Base-by-base conservation (phyloP, 2,888 invertebrate species). In the Yponomeuta plumbellus region DNA sequence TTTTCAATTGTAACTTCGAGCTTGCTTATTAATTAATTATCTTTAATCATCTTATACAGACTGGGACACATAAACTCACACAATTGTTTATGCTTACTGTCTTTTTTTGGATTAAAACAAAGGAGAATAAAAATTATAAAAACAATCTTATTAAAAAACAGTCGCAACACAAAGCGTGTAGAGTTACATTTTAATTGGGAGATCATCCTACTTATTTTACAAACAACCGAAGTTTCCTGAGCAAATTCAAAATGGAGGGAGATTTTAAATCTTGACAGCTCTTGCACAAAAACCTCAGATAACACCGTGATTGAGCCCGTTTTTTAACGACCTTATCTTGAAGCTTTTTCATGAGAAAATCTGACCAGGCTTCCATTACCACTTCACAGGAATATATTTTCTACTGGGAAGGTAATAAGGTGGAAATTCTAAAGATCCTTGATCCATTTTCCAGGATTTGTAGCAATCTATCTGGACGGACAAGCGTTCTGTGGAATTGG, bases 401-500 rank as follows among this genome's bases (percentile, higher is more conserved):
- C 70, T 80, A 73, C 2, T 3, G 0, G 0, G 0, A 1, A 2
- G 0, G 1, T 0, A 0, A 58, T 77, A 80, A 58, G 69, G 76
- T 69, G 66, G 1, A 70, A 69, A 72, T 71, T 78, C 20, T 39
- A 62, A 13, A 34, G 62, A 67, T 64, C 63, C 64, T 65, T 56
- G 62, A 71, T 70, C 70, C 73, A 74, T 76, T 76, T 75, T 20
- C 72, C 69, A 71, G 69, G 72, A 80, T 79, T 78, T 78, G 76
- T 76, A 79, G 80, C 75, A 83, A 89, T 91, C 84, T 82, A 87
- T 91, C 88, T 86, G 84, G 79, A 83, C 80, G 87, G 89, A 88
- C 89, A 83, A 87, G 81, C 88, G 75, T 89, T 88, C 86, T 88
- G 86, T 85, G 80, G 86, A 85, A 88, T 85, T 80, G 83, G 79